Conservation (phyloP, 2,113 vertebrate genomes). For the Orycteropus afer region DNA sequence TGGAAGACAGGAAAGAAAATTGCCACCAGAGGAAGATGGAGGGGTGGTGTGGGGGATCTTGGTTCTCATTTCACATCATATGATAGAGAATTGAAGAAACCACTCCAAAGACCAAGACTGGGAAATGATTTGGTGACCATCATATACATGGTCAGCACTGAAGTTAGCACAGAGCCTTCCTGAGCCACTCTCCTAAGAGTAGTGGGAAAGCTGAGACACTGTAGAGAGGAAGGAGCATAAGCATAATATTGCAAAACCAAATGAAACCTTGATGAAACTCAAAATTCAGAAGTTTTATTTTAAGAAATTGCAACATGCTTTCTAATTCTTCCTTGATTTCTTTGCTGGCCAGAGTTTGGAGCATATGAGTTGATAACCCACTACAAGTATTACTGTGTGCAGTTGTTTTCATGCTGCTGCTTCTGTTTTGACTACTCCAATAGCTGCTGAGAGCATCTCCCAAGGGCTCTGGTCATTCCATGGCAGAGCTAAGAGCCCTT, state of each 20-base stretch:
- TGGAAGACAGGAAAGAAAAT: not conserved
- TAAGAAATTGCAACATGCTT: slow-evolving; percentile 25
- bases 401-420: not conserved
- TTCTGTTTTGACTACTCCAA: not conserved
- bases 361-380: not conserved
- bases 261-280: slow-evolving; percentile 15
- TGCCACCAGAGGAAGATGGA: not conserved
- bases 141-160: not conserved
- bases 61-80: not conserved
- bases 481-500: not conserved
- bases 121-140: not conserved
- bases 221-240: not conserved
- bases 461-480: not conserved
- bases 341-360: not conserved
- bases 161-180: not conserved
- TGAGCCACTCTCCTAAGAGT: not conserved
- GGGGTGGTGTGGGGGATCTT: not conserved
- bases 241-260: not conserved
- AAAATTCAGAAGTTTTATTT: slow-evolving; percentile 51
- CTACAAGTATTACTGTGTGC: not conserved
- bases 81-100: not conserved
- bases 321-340: not conserved
- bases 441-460: not conserved
- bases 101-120: not conserved
- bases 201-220: not conserved